These are phyloP conservation scores for Cheirogaleus medius DNA, from an alignment of 2,113 vertebrate species.

Conservation along the genomic window DNA sequence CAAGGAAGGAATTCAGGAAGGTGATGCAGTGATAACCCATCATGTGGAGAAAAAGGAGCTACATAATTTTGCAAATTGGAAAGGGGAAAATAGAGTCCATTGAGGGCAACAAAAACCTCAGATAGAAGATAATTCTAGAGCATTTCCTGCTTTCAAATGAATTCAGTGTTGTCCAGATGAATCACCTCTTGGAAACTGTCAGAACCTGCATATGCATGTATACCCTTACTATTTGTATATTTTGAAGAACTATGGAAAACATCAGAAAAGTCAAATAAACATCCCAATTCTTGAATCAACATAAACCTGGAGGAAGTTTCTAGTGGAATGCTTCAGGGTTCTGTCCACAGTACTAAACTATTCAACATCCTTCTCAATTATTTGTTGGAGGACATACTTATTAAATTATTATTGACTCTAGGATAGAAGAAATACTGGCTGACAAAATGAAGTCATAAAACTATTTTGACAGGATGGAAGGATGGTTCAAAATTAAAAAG, in stretches of 20 bases:
- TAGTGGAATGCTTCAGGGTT: not conserved
- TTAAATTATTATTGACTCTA: not conserved
- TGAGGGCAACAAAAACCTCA: not conserved
- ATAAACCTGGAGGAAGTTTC: not conserved
- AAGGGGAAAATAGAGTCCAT: not conserved
- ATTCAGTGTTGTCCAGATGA: not conserved
- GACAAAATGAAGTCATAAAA: not conserved
- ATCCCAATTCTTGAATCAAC: conserved; percentile 4
- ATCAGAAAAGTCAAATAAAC: not conserved
- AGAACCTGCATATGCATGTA: not conserved
- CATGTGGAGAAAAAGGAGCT: not conserved
- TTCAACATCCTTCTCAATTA: conserved; percentile 10
- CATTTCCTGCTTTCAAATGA: not conserved
- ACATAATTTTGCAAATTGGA: not conserved
- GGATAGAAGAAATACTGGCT: not conserved
- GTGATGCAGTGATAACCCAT: not conserved
- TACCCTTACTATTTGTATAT: not conserved
- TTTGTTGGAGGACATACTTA: not conserved
- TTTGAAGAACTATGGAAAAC: conserved; percentile 12
- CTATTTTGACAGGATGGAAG: not conserved
- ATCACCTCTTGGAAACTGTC: not conserved
- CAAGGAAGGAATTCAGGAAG: not conserved
- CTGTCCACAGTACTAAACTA: not conserved
- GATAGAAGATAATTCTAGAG: not conserved
- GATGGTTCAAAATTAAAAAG: not conserved